Conservation (phyloP, 2,888 invertebrate genomes). For the Cyclophora punctaria region DNA sequence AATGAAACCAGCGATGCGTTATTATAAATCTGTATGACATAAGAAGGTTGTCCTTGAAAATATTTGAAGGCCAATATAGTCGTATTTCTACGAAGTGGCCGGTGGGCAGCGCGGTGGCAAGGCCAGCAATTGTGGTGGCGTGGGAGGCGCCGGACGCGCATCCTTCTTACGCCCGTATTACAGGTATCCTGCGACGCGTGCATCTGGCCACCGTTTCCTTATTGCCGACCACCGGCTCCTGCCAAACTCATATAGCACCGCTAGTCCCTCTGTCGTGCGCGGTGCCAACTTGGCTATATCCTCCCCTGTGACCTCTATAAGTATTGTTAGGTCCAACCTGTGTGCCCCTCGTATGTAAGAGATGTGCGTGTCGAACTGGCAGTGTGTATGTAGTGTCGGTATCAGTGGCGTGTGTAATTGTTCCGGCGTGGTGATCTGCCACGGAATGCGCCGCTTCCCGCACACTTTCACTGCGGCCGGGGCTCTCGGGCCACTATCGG, state of each 20-base stretch:
- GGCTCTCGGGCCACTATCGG: too few relatives aligned
- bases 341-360: too few relatives aligned
- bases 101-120: constrained; percentile 4
- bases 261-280: too few relatives aligned
- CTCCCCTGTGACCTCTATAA: too few relatives aligned
- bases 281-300: too few relatives aligned
- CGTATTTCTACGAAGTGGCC: constrained; percentile 2
- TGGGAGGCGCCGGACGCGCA: constrained; percentile 52
- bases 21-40: constrained; percentile 6
- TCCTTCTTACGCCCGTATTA: constrained; percentile 59
- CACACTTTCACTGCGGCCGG: constrained; percentile 36
- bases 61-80: constrained; percentile 8
- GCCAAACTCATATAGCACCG: too few relatives aligned
- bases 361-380: constrained; percentile 1
- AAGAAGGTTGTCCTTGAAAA: constrained; percentile 9
- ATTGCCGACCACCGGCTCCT: too few relatives aligned
- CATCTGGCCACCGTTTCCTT: not conserved
- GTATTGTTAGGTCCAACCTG: too few relatives aligned
- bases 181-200: constrained; percentile 46
- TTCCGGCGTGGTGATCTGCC: constrained; percentile 20
- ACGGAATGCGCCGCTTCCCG: constrained; percentile 26
- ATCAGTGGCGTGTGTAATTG: constrained; percentile 1
- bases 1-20: not conserved
- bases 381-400: not conserved
- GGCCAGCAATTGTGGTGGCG: constrained; percentile 20